Base-by-base conservation (phyloP, 1,140 invertebrate species). In the Phthorimaea operculella region DNA sequence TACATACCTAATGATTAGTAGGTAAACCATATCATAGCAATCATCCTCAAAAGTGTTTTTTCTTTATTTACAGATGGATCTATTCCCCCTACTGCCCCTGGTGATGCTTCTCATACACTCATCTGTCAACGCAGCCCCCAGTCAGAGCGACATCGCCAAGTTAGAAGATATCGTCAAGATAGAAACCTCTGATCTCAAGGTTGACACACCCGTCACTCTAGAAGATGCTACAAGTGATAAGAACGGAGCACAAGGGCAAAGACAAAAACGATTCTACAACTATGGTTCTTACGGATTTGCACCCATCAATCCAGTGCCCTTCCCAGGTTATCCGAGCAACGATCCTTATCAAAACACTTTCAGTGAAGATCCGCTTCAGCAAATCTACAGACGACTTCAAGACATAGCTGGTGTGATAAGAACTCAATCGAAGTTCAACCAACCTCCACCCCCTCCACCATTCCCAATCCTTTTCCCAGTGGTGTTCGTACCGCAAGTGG, bases 191-290 rank as follows among this genome's bases (percentile, higher is more conserved):
- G 48, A 33, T 15, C 14, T 6, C 17, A 36, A 51, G 21, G 9
- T 50, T 12, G 18, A 51, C 11, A 7, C 6, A 45, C 44, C 55
- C 59, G 15, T n/a, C 48, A 14, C 48, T 17, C 14, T 48, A 49
- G 44, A 58, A 33, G 60, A 59, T 45, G 39, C 21, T 15, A 52
- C 57, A 33, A 51, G 33, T 16, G 58, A 52, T 8, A 55, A 59
- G 16, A 45, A 51, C 33, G 52, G 47, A 34, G 15, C 58, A 14
- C 44, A 66, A 33, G 61, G 60, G 9, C 62, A 63, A 50, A 58
- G 78, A 49, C 67, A 76, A 53, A 81, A 79, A 62, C 63, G 78
- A 65, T 81, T 63, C 64, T 76, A 67, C 56, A 68, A 77, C 54
- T 63, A 68, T 33, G 60, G 62, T 45, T 28, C 21, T 28, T 68